Evolutionary conservation across 2,113 vertebrate genomes (phyloP).

Genomic region (Notarius lentiginosus): DNA sequence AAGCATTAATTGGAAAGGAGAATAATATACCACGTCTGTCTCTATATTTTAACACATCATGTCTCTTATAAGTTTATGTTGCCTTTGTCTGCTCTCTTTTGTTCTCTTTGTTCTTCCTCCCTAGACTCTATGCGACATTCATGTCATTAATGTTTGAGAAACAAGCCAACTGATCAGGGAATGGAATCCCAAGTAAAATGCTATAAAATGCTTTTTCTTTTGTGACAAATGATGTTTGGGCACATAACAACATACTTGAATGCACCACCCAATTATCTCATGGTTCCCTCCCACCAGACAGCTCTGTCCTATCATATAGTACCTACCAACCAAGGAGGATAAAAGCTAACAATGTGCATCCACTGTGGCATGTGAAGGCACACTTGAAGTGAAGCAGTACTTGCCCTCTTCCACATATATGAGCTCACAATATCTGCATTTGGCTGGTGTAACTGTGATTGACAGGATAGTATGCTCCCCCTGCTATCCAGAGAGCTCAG

Average conservation of each 20-base stretch:
- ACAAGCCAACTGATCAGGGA: neutral
- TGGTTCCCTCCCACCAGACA: neutral
- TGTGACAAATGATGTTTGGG: neutral
- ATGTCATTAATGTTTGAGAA: neutral
- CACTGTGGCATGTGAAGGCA: neutral
- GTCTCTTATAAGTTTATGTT: neutral
- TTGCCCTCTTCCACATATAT: neutral
- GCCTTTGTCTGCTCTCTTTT: neutral
- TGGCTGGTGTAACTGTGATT: neutral
- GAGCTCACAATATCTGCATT: neutral
- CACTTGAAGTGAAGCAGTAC: neutral
- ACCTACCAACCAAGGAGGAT: neutral
- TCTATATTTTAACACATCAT: neutral
- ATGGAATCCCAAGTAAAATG: neutral
- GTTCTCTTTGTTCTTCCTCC: neutral
- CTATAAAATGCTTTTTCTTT: neutral
- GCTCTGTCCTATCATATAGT: neutral
- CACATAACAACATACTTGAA: neutral
- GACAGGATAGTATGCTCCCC: neutral
- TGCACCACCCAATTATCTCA: too few relatives aligned
- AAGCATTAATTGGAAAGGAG: neutral
- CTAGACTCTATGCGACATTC: neutral
- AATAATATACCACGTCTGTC: neutral
- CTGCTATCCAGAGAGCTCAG: neutral
- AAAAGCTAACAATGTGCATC: neutral